phyloP scores from a whole-genome alignment of 2,797 vertebrate genomes.

The Podargus strigoides region DNA sequence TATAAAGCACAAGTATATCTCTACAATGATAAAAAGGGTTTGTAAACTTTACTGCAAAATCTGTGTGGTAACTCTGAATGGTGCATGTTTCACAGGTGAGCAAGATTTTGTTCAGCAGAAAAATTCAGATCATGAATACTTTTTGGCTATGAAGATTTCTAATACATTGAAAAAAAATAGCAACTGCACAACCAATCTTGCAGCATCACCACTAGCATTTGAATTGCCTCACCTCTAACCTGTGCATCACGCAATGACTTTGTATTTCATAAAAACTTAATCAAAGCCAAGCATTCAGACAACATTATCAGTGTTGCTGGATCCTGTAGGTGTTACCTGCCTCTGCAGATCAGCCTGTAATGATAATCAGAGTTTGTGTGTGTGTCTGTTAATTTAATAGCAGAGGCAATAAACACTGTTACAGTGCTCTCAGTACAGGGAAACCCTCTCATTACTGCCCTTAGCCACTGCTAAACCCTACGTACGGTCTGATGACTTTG shows the following conservation, averaged over 20 bases:
- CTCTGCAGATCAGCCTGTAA: background rate
- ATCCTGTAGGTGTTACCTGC: background rate
- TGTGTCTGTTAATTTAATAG: background rate
- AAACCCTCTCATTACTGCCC: background rate
- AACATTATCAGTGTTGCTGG: background rate
- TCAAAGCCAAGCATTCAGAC: background rate
- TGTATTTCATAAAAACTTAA: background rate
- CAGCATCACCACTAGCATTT: background rate
- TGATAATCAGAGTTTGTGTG: background rate
- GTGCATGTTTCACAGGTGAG: background rate
- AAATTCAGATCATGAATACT: background rate
- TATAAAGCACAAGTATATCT: background rate
- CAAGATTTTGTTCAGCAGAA: background rate
- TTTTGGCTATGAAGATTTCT: background rate
- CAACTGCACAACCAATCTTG: background rate
- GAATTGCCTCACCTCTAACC: background rate
- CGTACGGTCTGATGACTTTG: background rate
- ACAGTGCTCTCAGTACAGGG: background rate
- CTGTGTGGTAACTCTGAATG: background rate
- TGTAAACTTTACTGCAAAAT: background rate
- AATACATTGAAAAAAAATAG: background rate
- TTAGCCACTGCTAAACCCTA: background rate
- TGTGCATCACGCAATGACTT: background rate
- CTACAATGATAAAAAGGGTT: background rate
- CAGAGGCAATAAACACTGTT: background rate